Evolutionary conservation across 2,113 vertebrate species (phyloP).

Genomic region (Delphinus delphis): DNA sequence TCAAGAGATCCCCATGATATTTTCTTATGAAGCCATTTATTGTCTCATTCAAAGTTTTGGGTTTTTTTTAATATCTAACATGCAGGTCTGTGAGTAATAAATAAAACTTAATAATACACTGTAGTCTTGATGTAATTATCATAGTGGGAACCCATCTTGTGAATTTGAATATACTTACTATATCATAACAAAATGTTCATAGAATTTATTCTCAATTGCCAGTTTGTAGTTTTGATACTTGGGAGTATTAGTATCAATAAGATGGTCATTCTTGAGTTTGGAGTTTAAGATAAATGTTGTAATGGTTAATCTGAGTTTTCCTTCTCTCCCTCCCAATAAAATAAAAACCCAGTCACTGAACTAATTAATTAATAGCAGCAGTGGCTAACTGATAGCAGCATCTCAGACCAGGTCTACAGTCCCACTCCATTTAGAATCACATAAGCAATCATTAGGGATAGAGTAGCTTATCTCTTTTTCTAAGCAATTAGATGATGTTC

Average conservation of each 20-base stretch:
- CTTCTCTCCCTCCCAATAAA: not conserved
- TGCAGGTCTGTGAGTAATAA: slow-evolving; percentile 22
- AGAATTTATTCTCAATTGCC: not conserved
- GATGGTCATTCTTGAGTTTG: slow-evolving; percentile 21
- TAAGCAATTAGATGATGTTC: not conserved
- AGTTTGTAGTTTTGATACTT: slow-evolving; percentile 24
- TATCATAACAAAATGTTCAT: slow-evolving; percentile 18
- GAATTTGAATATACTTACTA: not conserved
- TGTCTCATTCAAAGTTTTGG: not conserved
- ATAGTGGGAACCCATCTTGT: not conserved
- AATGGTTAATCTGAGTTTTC: not conserved
- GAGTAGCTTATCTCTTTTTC: not conserved
- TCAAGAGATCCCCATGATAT: not conserved
- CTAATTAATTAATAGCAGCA: not conserved
- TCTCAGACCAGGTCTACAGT: not conserved
- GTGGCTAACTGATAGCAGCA: not conserved
- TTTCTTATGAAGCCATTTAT: slow-evolving; percentile 43
- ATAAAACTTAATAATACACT: not conserved
- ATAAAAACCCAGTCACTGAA: not conserved
- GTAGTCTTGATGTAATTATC: not conserved
- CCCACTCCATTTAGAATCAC: not conserved
- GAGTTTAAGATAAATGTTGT: slow-evolving; percentile 24
- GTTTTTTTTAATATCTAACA: not conserved
- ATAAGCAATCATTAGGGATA: not conserved
- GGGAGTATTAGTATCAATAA: not conserved